Base-by-base conservation (phyloP, 2,888 invertebrate species). In the Temnothorax unifasciatus region DNA sequence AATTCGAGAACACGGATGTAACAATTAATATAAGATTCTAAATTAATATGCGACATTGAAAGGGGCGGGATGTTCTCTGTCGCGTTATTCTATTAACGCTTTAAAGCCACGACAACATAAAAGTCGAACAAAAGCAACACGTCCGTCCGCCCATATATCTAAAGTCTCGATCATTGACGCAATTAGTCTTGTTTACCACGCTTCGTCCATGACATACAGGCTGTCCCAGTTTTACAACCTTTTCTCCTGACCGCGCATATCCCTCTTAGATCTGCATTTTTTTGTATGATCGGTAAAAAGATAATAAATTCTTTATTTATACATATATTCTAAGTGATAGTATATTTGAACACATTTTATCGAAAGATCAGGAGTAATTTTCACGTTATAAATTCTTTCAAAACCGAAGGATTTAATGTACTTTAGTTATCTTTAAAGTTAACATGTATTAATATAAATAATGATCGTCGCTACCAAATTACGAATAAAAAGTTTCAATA, bases 181-280 rank as follows among this genome's bases (percentile, higher is more conserved):
- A 81, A 73, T 81, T 73, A 73, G 59, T 73, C 59, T 81, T 81
- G 79, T 81, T 81, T 81, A 73, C 73, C 38, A 59, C 71, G 59
- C 38, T 25, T 59, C 47, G 47, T 81, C 73, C 57, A 18, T 81
- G 79, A 59, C 21, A 47, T 29, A 57, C 44, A 59, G 34, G 79
- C 21, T 47, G 73, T 25, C n/a, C 79, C 13, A 79, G 44, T 81
- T 81, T 79, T 25, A 54, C 25, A 21, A 25, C 25, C 38, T 18
- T 44, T 71, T 38, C 59, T 69, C 57, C 3, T 9, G 15, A 21
- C 34, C 34, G 9, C n/a, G 41, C 25, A 25, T 50, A 29, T 73
- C 3, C 38, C 25, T 50, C 21, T 13, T 41, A 44, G 44, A 47
- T 73, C 15, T 57, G 29, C 21, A 11, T 44, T 41, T 63, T 54